phyloP scores from a whole-genome alignment of 2,797 vertebrate species.

The Denticeps clupeoides region DNA sequence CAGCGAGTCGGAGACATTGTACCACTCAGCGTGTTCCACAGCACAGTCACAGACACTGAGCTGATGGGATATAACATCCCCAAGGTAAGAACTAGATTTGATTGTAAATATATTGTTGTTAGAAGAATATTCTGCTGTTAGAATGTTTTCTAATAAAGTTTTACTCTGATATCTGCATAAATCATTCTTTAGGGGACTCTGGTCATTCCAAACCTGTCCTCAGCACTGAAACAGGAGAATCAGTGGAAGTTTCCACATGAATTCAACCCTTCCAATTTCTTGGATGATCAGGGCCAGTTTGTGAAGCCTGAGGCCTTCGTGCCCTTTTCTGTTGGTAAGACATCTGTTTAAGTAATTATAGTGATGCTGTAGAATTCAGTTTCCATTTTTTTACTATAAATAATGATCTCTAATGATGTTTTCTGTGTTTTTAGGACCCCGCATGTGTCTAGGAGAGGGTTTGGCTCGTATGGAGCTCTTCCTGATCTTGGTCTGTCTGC shows the following conservation, averaged over 20 bases:
- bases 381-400: too few species aligned
- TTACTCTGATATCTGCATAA: background rate
- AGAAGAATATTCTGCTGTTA: too few species aligned
- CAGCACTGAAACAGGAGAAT: constrained; percentile 21
- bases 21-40: constrained; percentile 56
- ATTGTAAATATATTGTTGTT: background rate
- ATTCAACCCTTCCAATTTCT: constrained; percentile 27
- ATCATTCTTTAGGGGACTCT: constrained; percentile 25
- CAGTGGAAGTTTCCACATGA: constrained; percentile 23
- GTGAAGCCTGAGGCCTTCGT: constrained; percentile 26
- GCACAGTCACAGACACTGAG: constrained; percentile 50
- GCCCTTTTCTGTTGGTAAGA: constrained; percentile 25
- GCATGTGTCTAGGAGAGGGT: too few species aligned
- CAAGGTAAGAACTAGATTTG: constrained; percentile 50
- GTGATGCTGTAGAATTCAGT: too few species aligned
- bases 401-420: too few species aligned
- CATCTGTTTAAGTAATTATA: too few species aligned
- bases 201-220: constrained; percentile 25
- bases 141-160: background rate
- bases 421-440: too few species aligned
- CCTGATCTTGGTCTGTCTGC: too few species aligned
- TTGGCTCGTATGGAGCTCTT: too few species aligned
- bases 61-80: constrained; percentile 62
- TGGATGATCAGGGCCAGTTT: constrained; percentile 17
- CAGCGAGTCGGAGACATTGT: constrained; percentile 52